Evolutionary conservation across 2,797 vertebrate species (phyloP), one percentile per base, ranked within the genome.

Genomic region (Pipistrellus kuhlii): DNA sequence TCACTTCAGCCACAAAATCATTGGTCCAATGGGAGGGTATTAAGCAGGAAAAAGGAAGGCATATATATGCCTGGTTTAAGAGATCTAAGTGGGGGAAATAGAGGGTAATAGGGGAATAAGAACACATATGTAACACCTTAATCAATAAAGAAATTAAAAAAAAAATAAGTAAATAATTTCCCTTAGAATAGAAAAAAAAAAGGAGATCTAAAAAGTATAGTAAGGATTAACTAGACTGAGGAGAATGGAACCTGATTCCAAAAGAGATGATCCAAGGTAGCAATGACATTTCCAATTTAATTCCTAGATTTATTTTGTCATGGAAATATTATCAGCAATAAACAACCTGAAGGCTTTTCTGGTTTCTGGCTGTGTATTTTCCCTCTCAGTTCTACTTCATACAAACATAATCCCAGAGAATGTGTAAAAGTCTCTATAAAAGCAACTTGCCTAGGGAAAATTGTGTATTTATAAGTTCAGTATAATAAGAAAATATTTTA

Each of bases 301-400:
- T 94, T 96, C 18, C 59, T 85, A 96, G 35, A 73, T 62, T 82
- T 85, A 8, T 27, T 4, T 90, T 83, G 15, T 57, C 41, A 81
- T 92, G 78, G 18, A 90, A 90, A 48, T 68, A 91, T 84, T 85
- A 90, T 71, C 21, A 68, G 57, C 92, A 85, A 93, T 62, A 95
- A 48, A 44, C 46, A n/a, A 86, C 57, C 10, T 90, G 44, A 78
- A 80, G 32, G 30, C 27, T 85, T 44, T 80, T 68, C n/a, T 85
- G 4, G 5, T 78, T 89, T 94, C 48, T 90, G 30, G 17, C 13
- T 59, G 14, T 51, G 5, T 62, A 78, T 51, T 94, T 87, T 82
- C 25, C 23, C 21, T 27, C 18, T 51, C 71, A 64, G 44, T 73
- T 95, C 14, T 85, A 71, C 32, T 83, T 85, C 62, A 85, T 80